Conservation (phyloP, 2,888 invertebrate species). For the Flabesymbios commensalis region DNA sequence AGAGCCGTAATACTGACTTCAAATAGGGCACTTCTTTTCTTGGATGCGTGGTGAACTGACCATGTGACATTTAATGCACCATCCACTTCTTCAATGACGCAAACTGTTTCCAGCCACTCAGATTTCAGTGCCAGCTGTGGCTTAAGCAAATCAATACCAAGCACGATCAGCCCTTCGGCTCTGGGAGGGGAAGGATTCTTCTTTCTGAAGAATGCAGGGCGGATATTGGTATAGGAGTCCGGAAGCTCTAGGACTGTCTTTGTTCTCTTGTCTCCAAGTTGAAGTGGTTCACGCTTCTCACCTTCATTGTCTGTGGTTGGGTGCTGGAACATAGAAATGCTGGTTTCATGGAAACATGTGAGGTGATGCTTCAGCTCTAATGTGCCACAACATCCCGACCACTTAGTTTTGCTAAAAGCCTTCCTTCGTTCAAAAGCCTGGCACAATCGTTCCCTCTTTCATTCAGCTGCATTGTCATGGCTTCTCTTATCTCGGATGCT, state of each 20-base stretch:
- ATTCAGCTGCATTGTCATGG: too few species aligned
- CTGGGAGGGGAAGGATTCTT: conserved; percentile 16
- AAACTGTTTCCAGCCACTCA: conserved; percentile 16
- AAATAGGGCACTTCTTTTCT: conserved; percentile 1
- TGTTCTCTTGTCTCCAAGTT: background rate
- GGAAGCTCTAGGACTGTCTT: conserved; percentile 28
- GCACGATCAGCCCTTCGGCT: background rate
- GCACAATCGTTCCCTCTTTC: too few species aligned
- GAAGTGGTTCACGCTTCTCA: conserved; percentile 12
- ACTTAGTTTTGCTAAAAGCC: too few species aligned
- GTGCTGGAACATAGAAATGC: conserved; percentile 35
- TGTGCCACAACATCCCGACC: too few species aligned
- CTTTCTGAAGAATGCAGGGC: conserved; percentile 16
- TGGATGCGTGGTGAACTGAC: conserved; percentile 19
- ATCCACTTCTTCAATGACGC: conserved; percentile 9
- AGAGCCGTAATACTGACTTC: conserved; percentile 15
- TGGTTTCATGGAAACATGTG: conserved; percentile 32
- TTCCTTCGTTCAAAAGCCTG: too few species aligned
- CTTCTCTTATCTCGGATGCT: too few species aligned
- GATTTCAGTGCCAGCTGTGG: conserved; percentile 10
- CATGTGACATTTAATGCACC: conserved; percentile 7
- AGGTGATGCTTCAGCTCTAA: too few species aligned
- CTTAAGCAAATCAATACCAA: background rate
- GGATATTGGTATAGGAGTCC: conserved; percentile 26
- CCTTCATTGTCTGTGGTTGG: conserved; percentile 16